Evolutionary conservation across 53 echinoderm and acorn worm genomes (phyloP).

Genomic region (Zoroaster sp.): DNA sequence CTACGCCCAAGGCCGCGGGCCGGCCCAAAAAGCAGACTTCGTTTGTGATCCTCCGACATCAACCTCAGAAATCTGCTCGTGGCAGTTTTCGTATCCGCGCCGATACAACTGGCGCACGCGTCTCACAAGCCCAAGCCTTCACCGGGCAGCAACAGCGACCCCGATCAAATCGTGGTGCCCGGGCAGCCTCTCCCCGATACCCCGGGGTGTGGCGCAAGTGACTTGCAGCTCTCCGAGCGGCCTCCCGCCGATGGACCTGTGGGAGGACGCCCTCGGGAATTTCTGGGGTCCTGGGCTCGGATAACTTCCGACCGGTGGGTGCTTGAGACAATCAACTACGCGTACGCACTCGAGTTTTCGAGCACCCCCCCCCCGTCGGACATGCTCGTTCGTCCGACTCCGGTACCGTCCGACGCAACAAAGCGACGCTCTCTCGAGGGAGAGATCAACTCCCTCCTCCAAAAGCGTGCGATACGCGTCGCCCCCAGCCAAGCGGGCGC

Average conservation of each 20-base stretch:
- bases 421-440: too few relatives aligned
- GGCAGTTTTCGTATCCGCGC: neutral
- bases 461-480: too few relatives aligned
- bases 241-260: neutral
- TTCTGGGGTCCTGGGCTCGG: neutral
- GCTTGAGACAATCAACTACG: neutral
- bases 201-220: neutral
- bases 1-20: too few relatives aligned
- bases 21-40: too few relatives aligned
- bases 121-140: neutral
- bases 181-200: neutral
- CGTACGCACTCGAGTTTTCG: neutral
- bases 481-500: neutral
- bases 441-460: too few relatives aligned
- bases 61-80: neutral
- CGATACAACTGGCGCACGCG: neutral
- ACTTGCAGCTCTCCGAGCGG: neutral
- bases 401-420: too few relatives aligned
- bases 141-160: neutral
- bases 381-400: neutral
- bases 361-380: neutral
- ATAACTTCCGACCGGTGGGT: conserved; percentile 12
- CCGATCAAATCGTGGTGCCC: neutral
- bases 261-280: neutral
- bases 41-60: neutral